Percentiles rank a stretch among this genome's conserved stretches.
These are phyloP conservation scores for Apodemus agrarius DNA, from an alignment of 2,797 vertebrate species.

Conservation along the genomic window DNA sequence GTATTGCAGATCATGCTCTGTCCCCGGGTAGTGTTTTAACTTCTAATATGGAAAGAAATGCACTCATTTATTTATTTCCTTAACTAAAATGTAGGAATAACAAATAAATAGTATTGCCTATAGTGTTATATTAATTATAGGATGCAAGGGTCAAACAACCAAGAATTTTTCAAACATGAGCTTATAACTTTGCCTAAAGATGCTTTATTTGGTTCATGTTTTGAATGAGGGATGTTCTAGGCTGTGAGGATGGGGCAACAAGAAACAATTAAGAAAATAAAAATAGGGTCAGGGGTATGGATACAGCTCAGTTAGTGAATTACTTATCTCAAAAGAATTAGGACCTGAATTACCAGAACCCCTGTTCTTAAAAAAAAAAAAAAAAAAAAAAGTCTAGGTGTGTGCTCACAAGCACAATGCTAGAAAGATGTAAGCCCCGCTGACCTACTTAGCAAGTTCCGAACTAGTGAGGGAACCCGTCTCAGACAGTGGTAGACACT, in stretches of 20 bases:
- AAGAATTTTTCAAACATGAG: background rate
- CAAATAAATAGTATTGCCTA: background rate
- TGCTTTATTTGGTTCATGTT: background rate
- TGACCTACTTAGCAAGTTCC: background rate
- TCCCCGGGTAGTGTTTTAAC: background rate
- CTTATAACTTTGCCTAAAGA: background rate
- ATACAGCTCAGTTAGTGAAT: background rate
- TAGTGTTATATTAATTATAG: background rate
- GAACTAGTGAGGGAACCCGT: background rate
- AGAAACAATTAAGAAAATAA: background rate
- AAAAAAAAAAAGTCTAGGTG: background rate
- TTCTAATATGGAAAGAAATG: slow-evolving; percentile 18
- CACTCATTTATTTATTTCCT: background rate
- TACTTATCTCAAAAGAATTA: background rate
- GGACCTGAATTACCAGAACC: background rate
- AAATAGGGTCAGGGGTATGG: background rate
- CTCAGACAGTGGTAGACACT: background rate
- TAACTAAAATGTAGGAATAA: slow-evolving; percentile 25
- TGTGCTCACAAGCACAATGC: background rate
- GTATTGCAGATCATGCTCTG: background rate
- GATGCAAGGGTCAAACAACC: background rate
- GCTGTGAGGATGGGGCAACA: background rate
- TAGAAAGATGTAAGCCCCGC: no score
- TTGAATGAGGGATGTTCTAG: background rate
- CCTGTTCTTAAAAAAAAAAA: background rate